Evolutionary conservation across 2,888 invertebrate species (phyloP).

Genomic region (Andrena chrysosceles): DNA sequence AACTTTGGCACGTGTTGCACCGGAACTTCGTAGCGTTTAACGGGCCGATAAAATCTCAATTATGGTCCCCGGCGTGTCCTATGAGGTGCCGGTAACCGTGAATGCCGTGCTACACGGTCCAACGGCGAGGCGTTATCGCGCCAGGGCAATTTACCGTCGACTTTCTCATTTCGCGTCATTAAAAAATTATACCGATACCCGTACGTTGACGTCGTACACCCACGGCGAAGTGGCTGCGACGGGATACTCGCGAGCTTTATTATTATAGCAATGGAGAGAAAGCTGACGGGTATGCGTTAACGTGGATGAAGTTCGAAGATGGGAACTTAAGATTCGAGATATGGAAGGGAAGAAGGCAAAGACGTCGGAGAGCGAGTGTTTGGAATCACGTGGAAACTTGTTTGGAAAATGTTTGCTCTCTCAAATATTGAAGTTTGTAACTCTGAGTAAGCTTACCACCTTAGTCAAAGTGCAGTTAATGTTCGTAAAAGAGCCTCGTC

Average conservation of each 20-base stretch:
- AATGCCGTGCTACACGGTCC: constrained; percentile 11
- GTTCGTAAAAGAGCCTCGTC: too few relatives aligned
- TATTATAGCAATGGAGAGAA: not conserved
- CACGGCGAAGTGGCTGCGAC: not conserved
- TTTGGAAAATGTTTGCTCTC: too few relatives aligned
- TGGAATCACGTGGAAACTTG: too few relatives aligned
- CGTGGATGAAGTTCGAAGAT: not conserved
- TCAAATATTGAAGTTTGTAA: too few relatives aligned
- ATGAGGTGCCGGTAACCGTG: constrained; percentile 49
- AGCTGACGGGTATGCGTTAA: not conserved
- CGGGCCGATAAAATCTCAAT: constrained; percentile 72
- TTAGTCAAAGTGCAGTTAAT: too few relatives aligned
- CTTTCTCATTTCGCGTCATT: constrained; percentile 15
- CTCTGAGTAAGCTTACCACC: too few relatives aligned
- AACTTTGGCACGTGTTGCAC: constrained; percentile 70
- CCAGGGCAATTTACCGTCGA: constrained; percentile 42
- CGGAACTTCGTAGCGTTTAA: constrained; percentile 68
- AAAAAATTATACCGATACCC: constrained; percentile 17
- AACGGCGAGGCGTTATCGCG: constrained; percentile 29
- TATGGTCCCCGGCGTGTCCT: constrained; percentile 65
- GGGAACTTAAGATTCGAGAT: too few relatives aligned
- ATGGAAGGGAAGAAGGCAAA: too few relatives aligned
- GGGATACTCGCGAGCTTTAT: not conserved
- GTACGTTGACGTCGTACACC: not conserved
- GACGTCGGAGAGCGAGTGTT: too few relatives aligned